Base-by-base conservation (phyloP, 2,797 vertebrate genomes). In the Yasuhikotakia modesta region DNA sequence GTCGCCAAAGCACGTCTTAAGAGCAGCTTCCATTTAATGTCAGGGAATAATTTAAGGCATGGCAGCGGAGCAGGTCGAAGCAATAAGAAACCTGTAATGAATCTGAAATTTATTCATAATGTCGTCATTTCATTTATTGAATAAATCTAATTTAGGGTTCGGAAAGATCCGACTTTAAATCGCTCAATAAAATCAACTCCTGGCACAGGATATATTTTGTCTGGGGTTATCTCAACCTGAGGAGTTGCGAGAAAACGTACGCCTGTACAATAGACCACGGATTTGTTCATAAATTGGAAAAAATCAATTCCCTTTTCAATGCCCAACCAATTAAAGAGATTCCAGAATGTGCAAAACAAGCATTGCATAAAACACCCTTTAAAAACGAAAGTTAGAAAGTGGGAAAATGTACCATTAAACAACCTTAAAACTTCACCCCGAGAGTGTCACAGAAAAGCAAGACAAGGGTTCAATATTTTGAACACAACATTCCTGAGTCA, bases 341-440 rank as follows among this genome's bases (percentile, higher is more conserved):
- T 75, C 53, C n/a, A 5, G 19, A 61, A 64, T 73, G 84, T 87
- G 83, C 87, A 90, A 87, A 85, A 63, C 27, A 73, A 75, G 73
- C 76, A 74, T 65, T 73, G 67, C 32, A 67, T 80, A 66, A 80
- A 72, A 24, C 3, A 48, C 46, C 48, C 69, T 32, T 2, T 32
- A 32, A 32, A 57, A 43, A n/a, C n/a, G 14, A 53, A 65, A 52
- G 17, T 0, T 22, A 0, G 64, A 32, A 46, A 30, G 30, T 72
- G 5, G 43, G 14, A 74, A 64, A 71, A 22, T 14, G 17, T 46
- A 61, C 27, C 27, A 45, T 60, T 30, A 61, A 61, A 21, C n/a
- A 55, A 21, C 43, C 13, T 45, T 4, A 22, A 58, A 24, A 46
- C 46, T 64, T 70, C 13, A 22, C 50, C 64, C 45, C 32, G 39